Evolutionary conservation across 2,113 vertebrate species (phyloP), one percentile per base, ranked within the genome.

Genomic region (Strix uralensis): DNA sequence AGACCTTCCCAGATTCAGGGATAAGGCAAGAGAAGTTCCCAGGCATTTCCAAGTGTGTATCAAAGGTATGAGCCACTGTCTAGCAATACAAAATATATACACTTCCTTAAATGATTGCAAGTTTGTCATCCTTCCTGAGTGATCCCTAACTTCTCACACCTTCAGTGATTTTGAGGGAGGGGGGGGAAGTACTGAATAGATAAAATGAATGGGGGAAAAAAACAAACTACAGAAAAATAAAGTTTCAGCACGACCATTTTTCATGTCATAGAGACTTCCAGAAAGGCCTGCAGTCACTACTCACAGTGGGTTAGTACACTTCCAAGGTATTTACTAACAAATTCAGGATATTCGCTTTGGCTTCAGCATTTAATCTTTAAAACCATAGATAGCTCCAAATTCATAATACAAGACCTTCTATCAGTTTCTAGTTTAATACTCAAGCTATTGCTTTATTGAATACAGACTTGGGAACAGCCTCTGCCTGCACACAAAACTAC

Each of bases 11-110:
- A 18, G 34, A 30, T 58, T 21, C 55, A 91, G 19, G 36, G 32
- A 58, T 71, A 86, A 88, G 0, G 16, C 25, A 58, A 71, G 52
- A 30, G 6, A 72, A 77, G 27, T 19, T 69, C 49, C 12, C 82
- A 88, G 58, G 17, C 1, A 3, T 44, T 75, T 80, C 27, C 52
- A 65, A 67, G 8, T 11, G 23, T 4, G 3, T 57, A 75, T 42
- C 14, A 1, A 80, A 85, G n/a, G 17, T 7, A 30, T 1, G 30
- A 85, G 49, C 6, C 61, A 49, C 44, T 27, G 32, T 4, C 42
- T 11, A 62, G 21, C 22, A n/a, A 49, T 3, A 29, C 32, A 82
- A 65, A 29, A 16, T 1, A 47, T 0, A 0, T 2, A 8, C 34
- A 8, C 34, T 90, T 66, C 40, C 72, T 85, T 21, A 42, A 22